These are phyloP conservation scores for Bradypus variegatus DNA, from an alignment of 2,797 vertebrate genomes.

Conservation along the genomic window DNA sequence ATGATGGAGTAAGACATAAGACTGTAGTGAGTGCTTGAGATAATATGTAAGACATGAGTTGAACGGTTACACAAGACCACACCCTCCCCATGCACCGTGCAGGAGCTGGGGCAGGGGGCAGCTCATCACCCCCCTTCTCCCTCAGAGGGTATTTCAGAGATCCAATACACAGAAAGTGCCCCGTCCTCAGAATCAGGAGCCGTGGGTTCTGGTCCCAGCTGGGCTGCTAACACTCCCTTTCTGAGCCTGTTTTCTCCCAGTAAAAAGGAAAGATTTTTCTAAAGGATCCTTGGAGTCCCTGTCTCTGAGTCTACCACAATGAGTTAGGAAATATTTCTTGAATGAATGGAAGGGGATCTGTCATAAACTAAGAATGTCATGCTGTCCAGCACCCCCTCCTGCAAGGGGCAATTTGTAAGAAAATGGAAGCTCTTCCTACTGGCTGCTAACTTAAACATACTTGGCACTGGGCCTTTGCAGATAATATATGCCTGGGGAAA, in stretches of 20 bases:
- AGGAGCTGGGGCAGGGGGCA: too few relatives aligned
- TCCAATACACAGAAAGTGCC: background rate
- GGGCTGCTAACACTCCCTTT: background rate
- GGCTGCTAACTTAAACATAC: background rate
- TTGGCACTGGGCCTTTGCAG: background rate
- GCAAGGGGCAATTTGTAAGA: background rate
- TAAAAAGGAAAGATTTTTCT: constrained; percentile 18
- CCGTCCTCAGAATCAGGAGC: background rate
- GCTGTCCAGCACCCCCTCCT: background rate
- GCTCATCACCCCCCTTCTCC: background rate
- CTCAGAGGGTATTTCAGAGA: background rate
- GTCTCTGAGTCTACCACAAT: background rate
- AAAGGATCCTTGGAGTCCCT: background rate
- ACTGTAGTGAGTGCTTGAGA: background rate
- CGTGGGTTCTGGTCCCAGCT: background rate
- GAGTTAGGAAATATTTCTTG: constrained; percentile 54
- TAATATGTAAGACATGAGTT: background rate
- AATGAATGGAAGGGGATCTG: constrained; percentile 42
- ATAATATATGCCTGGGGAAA: background rate
- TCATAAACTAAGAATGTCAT: constrained; percentile 48
- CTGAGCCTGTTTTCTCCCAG: constrained; percentile 2
- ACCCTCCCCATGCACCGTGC: background rate
- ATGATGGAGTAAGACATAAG: background rate
- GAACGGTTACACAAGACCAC: background rate
- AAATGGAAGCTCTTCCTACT: background rate